phyloP scores from a whole-genome alignment of 1,140 invertebrate genomes.

The Drosophila watanabei region DNA sequence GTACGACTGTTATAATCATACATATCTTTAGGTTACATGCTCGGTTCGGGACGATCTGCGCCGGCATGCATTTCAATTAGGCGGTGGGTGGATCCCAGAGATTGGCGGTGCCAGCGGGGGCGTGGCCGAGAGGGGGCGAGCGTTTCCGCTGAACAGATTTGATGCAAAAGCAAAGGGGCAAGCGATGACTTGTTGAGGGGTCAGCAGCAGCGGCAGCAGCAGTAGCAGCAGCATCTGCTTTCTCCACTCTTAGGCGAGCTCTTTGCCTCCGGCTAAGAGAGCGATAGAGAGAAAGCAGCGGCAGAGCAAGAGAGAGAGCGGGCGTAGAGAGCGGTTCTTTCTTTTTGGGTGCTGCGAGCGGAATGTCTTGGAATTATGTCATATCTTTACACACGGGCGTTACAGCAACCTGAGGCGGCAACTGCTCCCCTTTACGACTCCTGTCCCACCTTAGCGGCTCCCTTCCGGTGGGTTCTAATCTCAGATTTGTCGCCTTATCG shows the following conservation, averaged over 20 bases:
- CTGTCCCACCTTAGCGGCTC: neutral
- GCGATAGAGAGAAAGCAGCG: constrained; percentile 12
- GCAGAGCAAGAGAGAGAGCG: constrained; percentile 13
- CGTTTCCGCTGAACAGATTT: constrained; percentile 61
- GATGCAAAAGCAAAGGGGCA: constrained; percentile 42
- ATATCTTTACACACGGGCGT: constrained; percentile 67
- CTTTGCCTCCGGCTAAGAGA: constrained; percentile 23
- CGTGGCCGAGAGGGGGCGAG: constrained; percentile 14
- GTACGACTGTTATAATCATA: constrained; percentile 5
- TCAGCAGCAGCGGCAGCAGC: constrained; percentile 8
- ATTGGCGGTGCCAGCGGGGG: neutral
- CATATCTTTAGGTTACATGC: constrained; percentile 11
- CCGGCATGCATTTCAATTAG: constrained; percentile 64
- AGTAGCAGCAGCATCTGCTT: constrained; percentile 22
- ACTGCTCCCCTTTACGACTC: neutral
- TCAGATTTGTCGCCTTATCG: constrained; percentile 53
- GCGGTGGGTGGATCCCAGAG: constrained; percentile 32
- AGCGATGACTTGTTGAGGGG: constrained; percentile 66
- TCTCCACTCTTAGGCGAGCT: constrained; percentile 20
- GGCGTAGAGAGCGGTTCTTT: constrained; percentile 17
- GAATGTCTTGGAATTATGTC: constrained; percentile 82
- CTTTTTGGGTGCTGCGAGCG: constrained; percentile 57
- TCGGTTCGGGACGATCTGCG: constrained; percentile 15
- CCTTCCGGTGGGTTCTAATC: constrained; percentile 20
- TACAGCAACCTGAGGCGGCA: constrained; percentile 53